Percentiles rank a stretch among this genome's conserved stretches.
phyloP scores from a whole-genome alignment of 2,113 vertebrate genomes.

The Nibea coibor region DNA sequence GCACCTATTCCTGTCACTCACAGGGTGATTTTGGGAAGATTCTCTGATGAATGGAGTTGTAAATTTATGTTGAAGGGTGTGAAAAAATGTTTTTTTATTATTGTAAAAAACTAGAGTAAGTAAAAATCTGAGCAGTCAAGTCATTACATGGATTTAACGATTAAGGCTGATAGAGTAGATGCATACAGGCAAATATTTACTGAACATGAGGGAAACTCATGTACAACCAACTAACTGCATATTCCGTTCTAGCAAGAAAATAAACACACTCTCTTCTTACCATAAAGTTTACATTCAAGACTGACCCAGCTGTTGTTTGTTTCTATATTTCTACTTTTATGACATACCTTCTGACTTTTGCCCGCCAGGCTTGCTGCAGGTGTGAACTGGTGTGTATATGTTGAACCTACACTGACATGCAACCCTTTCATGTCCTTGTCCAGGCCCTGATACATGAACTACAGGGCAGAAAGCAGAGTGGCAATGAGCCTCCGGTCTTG shows the following conservation, averaged over 20 bases:
- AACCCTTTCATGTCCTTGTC: conserved; percentile 1
- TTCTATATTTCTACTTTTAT: neutral
- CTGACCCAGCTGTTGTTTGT: neutral
- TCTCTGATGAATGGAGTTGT: neutral
- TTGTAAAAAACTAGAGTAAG: neutral
- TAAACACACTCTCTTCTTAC: neutral
- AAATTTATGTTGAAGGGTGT: neutral
- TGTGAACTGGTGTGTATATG: neutral
- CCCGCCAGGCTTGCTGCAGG: neutral
- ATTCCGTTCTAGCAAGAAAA: neutral
- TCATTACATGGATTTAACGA: neutral
- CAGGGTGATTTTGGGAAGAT: neutral
- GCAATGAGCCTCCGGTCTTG: neutral
- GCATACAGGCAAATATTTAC: neutral
- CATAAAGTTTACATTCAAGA: neutral
- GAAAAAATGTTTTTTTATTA: neutral
- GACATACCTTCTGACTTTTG: neutral
- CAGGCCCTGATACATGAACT: neutral
- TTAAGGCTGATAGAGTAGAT: too few species aligned
- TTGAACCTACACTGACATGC: neutral
- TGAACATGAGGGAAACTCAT: neutral
- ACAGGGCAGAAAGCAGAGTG: neutral
- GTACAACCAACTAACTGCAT: neutral
- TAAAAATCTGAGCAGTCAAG: neutral
- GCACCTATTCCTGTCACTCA: conserved; percentile 40